A percentile compares a stretch with the other conserved stretches of the same genome.
Conservation (phyloP, 2,888 invertebrate genomes). For the Hymenopus coronatus region DNA sequence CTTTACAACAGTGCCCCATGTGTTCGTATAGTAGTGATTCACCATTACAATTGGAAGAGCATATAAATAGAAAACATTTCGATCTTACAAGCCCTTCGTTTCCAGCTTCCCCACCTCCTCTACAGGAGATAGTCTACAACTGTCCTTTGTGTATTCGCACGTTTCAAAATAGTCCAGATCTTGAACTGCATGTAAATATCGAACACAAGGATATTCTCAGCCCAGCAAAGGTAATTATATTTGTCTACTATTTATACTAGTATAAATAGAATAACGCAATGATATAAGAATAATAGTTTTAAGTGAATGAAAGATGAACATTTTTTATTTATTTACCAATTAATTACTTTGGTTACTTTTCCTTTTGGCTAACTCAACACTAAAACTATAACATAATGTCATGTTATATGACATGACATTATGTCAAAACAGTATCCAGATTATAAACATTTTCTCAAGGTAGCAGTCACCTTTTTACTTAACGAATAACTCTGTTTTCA, state of each 20-base stretch:
- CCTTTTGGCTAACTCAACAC: neutral
- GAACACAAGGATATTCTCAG: conserved; percentile 80
- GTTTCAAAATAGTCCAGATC: conserved; percentile 70
- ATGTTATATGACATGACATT: too few relatives aligned
- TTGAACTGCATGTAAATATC: conserved; percentile 82
- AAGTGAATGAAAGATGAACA: too few relatives aligned
- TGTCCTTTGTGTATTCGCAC: conserved; percentile 77
- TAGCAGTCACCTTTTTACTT: too few relatives aligned
- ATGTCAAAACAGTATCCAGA: too few relatives aligned
- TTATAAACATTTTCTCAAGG: too few relatives aligned
- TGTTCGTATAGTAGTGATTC: conserved; percentile 74
- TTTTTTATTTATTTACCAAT: neutral
- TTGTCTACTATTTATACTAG: neutral
- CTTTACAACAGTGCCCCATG: conserved; percentile 64
- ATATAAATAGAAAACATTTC: conserved; percentile 79
- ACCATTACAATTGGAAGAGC: conserved; percentile 73
- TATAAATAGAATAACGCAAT: neutral
- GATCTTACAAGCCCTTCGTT: conserved; percentile 69
- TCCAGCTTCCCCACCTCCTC: conserved; percentile 39
- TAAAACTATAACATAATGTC: neutral
- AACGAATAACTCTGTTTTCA: too few relatives aligned
- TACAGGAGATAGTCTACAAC: conserved; percentile 55
- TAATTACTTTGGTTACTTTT: neutral
- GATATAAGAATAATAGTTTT: neutral
- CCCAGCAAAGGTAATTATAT: conserved; percentile 51